A percentile compares a stretch with the other conserved stretches of the same genome.
phyloP scores from a whole-genome alignment of 1,140 invertebrate genomes.

The Anastrepha ludens region DNA sequence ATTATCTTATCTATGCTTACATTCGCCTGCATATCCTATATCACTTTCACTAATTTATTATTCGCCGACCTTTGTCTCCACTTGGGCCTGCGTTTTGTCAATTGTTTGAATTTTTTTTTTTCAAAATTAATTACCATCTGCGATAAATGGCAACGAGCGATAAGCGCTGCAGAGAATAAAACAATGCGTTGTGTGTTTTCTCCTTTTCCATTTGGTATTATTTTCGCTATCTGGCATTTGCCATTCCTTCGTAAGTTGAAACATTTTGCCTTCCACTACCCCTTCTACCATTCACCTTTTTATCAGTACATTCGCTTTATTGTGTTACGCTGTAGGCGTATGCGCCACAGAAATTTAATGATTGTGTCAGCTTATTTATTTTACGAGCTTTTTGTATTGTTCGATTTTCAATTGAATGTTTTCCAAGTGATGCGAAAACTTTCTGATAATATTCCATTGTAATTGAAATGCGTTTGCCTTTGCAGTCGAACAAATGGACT shows the following conservation, averaged over 20 bases:
- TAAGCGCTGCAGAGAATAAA: constrained; percentile 41
- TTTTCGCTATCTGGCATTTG: background rate
- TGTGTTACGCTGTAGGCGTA: background rate
- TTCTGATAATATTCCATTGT: background rate
- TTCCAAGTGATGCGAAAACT: background rate
- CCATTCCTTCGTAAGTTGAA: constrained; percentile 38
- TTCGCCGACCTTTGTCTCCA: constrained; percentile 33
- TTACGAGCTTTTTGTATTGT: background rate
- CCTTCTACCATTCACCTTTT: background rate
- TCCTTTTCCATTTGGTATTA: background rate
- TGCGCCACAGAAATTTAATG: background rate
- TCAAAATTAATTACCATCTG: constrained; percentile 47
- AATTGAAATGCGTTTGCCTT: background rate
- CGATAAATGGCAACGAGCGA: constrained; percentile 45
- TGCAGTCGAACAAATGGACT: too few species aligned
- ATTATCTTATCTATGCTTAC: background rate
- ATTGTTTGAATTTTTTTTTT: constrained; percentile 33
- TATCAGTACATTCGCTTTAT: constrained; percentile 1
- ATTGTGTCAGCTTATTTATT: background rate
- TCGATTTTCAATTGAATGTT: background rate
- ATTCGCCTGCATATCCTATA: background rate
- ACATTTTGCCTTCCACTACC: background rate
- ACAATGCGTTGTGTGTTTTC: background rate
- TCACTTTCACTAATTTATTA: constrained; percentile 21
- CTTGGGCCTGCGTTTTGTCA: background rate